Conservation (phyloP, 2,888 invertebrate genomes). For the Drosophila dives region DNA sequence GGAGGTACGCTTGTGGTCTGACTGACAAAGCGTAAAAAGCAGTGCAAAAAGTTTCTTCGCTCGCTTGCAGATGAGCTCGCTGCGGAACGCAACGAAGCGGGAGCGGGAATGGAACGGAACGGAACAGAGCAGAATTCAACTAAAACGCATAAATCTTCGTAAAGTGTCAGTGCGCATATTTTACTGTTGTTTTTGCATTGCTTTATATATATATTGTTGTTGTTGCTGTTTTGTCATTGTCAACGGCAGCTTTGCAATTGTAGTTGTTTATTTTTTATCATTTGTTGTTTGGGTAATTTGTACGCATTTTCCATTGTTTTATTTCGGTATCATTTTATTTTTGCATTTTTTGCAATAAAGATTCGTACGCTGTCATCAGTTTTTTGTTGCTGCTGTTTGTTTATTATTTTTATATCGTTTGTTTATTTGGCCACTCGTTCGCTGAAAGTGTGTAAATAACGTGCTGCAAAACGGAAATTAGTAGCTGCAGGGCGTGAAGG, state of each 20-base stretch:
- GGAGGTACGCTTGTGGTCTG: constrained; percentile 5
- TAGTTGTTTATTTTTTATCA: constrained; percentile 45
- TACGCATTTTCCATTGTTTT: constrained; percentile 68
- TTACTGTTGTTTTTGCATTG: constrained; percentile 52
- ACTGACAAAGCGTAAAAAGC: constrained; percentile 42
- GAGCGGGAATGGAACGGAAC: constrained; percentile 17
- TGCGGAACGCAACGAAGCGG: constrained; percentile 18
- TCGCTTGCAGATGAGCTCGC: constrained; percentile 55
- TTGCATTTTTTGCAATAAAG: constrained; percentile 17
- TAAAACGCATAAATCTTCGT: constrained; percentile 80
- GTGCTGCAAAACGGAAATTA: constrained; percentile 74
- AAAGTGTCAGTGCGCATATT: constrained; percentile 78
- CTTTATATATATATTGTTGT: constrained; percentile 31
- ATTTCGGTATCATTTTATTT: constrained; percentile 43
- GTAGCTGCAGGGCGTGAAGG: constrained; percentile 49
- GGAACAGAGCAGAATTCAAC: constrained; percentile 60
- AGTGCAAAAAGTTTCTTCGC: constrained; percentile 49
- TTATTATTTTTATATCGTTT: constrained; percentile 68
- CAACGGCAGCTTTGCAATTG: constrained; percentile 63
- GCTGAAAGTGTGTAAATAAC: constrained; percentile 49
- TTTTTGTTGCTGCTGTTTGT: constrained; percentile 35
- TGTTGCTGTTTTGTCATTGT: constrained; percentile 53
- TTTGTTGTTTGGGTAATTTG: constrained; percentile 71
- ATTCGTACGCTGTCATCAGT: constrained; percentile 36
- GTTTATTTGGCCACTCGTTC: constrained; percentile 52